Evolutionary conservation across 2,113 vertebrate species (phyloP), one percentile per base, ranked within the genome.

Genomic region (Oreochromis aureus): DNA sequence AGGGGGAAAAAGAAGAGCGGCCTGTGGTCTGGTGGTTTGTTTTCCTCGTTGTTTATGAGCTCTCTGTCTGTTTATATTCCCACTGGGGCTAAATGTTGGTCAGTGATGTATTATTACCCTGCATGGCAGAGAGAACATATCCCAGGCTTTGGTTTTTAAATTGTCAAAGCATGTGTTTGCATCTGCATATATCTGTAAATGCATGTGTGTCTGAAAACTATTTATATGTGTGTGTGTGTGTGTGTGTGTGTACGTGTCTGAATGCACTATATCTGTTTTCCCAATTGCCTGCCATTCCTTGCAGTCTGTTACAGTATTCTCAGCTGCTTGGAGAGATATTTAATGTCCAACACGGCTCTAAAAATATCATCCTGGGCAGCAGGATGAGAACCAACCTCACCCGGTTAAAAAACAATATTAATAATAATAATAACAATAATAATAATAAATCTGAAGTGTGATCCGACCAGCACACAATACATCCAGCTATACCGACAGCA

Each of bases 111-210:
- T 94, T 41, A 79, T 94, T 92, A 96, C 97, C 97, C 98, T 99
- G 98, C 98, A 99, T 96, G 97, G 98, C 98, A 99, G 98, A 97
- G 97, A 98, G 97, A 97, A 93, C 94, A 93, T 97, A 94, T 95
- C 95, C 96, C 94, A 97, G 96, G 96, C 97, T 98, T 98, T 99
- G 97, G 97, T 98, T 98, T 78, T 97, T 95, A 81, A 94, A 90
- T 88, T 92, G 86, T 91, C 91, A 92, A 92, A 91, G 86, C 93
- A 34, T 85, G 82, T 89, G 46, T 87, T 61, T 88, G 81, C 84
- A 89, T 87, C 82, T 93, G 53, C 86, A 83, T 86, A 90, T 73
- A 48, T 91, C 30, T 46, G 32, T 51, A 59, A 54, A n/a, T 83
- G 61, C 89, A 63, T 85, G 84, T 78, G n/a, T 87, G 87, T 92